Base-by-base conservation (phyloP, 2,113 vertebrate genomes). In the Holacanthus passer region DNA sequence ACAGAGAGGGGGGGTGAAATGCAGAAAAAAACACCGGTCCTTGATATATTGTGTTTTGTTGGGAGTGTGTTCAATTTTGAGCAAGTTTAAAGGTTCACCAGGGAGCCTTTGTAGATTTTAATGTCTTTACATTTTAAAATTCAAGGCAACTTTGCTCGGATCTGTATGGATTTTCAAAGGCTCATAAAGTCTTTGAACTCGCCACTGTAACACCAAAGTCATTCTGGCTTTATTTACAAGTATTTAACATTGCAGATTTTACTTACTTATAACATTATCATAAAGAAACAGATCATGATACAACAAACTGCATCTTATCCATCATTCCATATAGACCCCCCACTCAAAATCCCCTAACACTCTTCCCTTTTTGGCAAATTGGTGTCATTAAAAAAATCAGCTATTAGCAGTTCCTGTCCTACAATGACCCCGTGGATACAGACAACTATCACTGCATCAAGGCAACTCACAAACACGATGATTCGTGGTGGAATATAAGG, bases 11-110 rank as follows among this genome's bases (percentile, higher is more conserved):
- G 17, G 59, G 11, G 4, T 12, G 31, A 48, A 20, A 12, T 53
- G 43, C 47, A 35, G 43, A 27, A 67, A 56, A 41, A 55, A 55
- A 47, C 27, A 72, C 6, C 64, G 43, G 22, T 4, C 31, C 41
- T 47, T 71, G 81, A 71, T 71, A n/a, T 63, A 50, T 69, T 22
- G 41, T 35, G 41, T 68, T 67, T 37, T 37, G 50, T 59, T 53
- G 37, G 63, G 35, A 16, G 14, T 16, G 50, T 32, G 47, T 48
- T 75, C 48, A 55, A 29, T n/a, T 65, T 16, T 66, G 16, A 22
- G 9, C 45, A n/a, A 10, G 45, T 68, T 52, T 63, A 68, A 82
- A 35, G 64, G 64, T 55, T 41, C 64, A 41, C 53, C 1, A 17
- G 52, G 79, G 70, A 66, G 62, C 24, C 62, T 58, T 73, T 50